Conservation (phyloP, 2,797 vertebrate species). For the Melanotaenia parkinsoni region DNA sequence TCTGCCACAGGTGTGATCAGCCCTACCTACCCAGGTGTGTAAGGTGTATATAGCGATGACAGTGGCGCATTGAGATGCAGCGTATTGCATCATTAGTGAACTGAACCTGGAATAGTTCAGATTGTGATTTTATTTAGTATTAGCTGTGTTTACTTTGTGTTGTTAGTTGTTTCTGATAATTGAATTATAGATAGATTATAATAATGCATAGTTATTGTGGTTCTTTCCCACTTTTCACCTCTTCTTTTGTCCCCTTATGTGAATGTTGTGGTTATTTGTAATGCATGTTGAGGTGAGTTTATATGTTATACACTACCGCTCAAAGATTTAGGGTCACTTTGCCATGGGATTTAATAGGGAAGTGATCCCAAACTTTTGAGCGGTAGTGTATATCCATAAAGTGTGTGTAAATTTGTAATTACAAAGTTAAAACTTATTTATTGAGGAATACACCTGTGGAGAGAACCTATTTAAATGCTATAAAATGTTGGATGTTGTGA, state of each 20-base stretch:
- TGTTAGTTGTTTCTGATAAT: conserved; percentile 16
- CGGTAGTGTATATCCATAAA: neutral
- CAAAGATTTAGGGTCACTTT: too few relatives aligned
- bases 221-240: neutral
- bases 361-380: too few relatives aligned
- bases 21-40: conserved; percentile 50
- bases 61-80: neutral
- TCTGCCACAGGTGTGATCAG: conserved; percentile 43
- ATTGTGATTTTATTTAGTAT: neutral
- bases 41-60: conserved; percentile 22
- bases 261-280: neutral
- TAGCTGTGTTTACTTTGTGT: conserved; percentile 20
- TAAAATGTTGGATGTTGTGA: neutral
- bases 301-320: neutral
- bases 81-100: neutral
- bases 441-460: too few relatives aligned
- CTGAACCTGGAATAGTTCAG: neutral
- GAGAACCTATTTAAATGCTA: neutral
- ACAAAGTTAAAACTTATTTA: neutral
- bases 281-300: neutral
- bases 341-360: too few relatives aligned
- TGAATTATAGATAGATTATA: neutral
- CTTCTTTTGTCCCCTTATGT: neutral
- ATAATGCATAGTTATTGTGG: neutral
- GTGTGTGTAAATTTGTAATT: neutral